Percentiles rank a stretch among this genome's conserved stretches.
Evolutionary conservation across 2,888 invertebrate species (phyloP).

Genomic region (Caenorhabditis angaria): DNA sequence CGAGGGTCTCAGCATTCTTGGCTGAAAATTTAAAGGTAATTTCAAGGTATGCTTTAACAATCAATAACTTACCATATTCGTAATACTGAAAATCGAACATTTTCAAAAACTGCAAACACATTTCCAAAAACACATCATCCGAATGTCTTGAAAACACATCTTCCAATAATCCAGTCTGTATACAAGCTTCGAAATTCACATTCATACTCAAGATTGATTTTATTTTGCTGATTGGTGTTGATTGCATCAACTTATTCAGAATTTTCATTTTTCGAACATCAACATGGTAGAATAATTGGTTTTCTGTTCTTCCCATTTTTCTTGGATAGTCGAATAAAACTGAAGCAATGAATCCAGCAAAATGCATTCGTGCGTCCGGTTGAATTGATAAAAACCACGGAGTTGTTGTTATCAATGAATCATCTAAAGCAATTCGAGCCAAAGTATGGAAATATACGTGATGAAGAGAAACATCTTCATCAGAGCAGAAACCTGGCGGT

Average conservation of each 20-base stretch:
- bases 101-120: background rate
- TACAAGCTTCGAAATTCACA: conserved; percentile 26
- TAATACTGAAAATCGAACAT: conserved; percentile 4
- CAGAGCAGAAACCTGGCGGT: background rate
- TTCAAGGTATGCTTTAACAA: background rate
- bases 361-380: background rate
- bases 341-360: background rate
- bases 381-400: conserved; percentile 9
- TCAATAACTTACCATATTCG: background rate
- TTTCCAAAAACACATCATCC: conserved; percentile 11
- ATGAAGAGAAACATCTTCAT: background rate
- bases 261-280: conserved; percentile 20
- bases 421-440: background rate
- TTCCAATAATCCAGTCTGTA: conserved; percentile 20
- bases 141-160: conserved; percentile 11
- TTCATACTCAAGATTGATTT: conserved; percentile 5
- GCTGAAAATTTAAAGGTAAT: background rate
- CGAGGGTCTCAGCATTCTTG: background rate
- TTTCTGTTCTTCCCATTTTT: background rate
- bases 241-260: conserved; percentile 16
- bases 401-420: background rate
- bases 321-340: conserved; percentile 11
- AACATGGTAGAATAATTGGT: background rate
- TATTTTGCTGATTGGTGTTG: background rate
- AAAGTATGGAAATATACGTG: background rate